Evolutionary conservation across 2,888 invertebrate genomes (phyloP).

Genomic region (Xestoiulus laeticollis): DNA sequence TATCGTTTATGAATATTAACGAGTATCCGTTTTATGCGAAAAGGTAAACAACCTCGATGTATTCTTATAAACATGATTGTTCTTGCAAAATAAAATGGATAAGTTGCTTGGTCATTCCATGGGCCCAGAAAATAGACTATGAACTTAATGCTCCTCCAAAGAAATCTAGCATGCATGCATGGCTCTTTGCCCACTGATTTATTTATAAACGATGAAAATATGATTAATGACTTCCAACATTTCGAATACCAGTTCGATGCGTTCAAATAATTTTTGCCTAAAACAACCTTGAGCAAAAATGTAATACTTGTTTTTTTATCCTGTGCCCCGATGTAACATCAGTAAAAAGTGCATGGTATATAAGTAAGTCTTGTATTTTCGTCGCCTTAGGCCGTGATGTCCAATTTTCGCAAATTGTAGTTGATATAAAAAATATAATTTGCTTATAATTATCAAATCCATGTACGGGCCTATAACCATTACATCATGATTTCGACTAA

Average conservation of each 20-base stretch:
- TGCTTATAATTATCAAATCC: conserved; percentile 39
- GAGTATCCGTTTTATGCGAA: not conserved
- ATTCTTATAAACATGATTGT: not conserved
- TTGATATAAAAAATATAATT: conserved; percentile 19
- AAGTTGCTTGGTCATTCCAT: not conserved
- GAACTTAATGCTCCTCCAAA: not conserved
- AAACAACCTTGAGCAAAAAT: conserved; percentile 7
- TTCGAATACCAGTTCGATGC: not conserved
- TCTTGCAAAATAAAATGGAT: not conserved
- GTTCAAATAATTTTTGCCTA: not conserved
- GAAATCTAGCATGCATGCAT: not conserved
- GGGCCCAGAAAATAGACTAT: not conserved
- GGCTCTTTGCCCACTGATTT: not conserved
- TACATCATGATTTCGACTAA: not conserved
- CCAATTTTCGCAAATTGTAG: conserved; percentile 24
- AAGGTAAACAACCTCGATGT: conserved; percentile 5
- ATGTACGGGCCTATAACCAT: not conserved
- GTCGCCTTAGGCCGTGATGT: not conserved
- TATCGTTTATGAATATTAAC: conserved; percentile 19
- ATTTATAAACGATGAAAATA: conserved; percentile 15
- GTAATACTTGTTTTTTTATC: not conserved
- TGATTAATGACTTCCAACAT: conserved; percentile 13
- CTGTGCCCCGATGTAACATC: not conserved
- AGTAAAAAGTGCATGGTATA: not conserved
- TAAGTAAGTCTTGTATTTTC: conserved; percentile 20